phyloP scores from a whole-genome alignment of 2,113 vertebrate species.

The Damaliscus lunatus region DNA sequence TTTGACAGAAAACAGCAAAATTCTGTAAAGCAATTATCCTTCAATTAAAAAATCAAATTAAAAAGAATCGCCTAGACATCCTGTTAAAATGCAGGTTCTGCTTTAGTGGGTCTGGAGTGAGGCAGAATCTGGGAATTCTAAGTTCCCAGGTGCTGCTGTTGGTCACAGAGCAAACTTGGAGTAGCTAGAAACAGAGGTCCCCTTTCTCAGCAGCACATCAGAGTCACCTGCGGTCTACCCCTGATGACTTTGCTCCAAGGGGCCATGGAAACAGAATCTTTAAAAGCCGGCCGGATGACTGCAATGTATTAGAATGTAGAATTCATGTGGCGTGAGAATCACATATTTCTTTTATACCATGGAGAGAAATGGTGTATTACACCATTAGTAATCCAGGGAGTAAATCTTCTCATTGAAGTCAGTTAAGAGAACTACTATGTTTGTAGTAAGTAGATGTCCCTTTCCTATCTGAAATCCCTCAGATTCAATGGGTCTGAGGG shows the following conservation, averaged over 20 bases:
- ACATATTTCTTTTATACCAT: background rate
- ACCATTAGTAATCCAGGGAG: background rate
- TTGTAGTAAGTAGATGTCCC: background rate
- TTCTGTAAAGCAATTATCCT: background rate
- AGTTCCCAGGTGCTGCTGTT: background rate
- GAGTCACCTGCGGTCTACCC: background rate
- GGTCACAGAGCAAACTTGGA: background rate
- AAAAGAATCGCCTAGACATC: background rate
- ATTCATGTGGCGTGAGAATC: background rate
- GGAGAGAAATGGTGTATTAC: background rate
- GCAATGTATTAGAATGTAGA: background rate
- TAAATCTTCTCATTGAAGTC: background rate
- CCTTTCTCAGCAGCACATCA: background rate
- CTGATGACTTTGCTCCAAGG: background rate
- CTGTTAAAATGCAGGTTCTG: background rate
- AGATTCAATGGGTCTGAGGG: background rate
- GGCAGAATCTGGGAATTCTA: background rate
- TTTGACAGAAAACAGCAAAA: background rate
- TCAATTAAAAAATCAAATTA: background rate
- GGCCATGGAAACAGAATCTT: background rate
- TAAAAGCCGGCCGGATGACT: background rate
- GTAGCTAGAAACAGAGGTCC: background rate
- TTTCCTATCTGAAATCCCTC: background rate
- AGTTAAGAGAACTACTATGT: background rate
- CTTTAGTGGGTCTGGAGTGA: background rate